Evolutionary conservation across 2,797 vertebrate species (phyloP), one percentile per base, ranked within the genome.

Genomic region (Enteromius unitaeniatus): DNA sequence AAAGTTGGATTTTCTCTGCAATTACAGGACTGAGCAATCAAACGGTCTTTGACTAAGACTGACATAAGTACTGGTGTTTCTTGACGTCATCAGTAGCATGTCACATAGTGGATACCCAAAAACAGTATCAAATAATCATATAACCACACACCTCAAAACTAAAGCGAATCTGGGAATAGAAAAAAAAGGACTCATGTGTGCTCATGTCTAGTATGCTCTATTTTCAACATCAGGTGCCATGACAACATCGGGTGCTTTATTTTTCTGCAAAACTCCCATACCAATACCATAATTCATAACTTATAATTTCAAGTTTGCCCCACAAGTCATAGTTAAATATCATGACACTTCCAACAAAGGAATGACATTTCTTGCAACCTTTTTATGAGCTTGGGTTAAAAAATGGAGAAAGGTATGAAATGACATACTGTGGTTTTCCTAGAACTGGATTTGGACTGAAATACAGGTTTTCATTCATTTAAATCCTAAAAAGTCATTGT

Each of bases 11-110:
- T 67, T 82, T 85, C 73, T 82, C 34, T 31, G 42, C 73, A 69
- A 51, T 78, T 78, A 78, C 23, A 67, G 6, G 49, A 11, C n/a
- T 0, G 47, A 79, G 51, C 45, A 83, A 86, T 85, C 80, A 81
- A 77, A 87, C 5, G 1, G 60, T 55, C 68, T 42, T 55, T 79
- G 49, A 81, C 58, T 7, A 34, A 40, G 65, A 19, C 64, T 53
- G 17, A 51, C 26, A 67, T 40, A 78, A 47, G 31, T 17, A 77
- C 58, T 40, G 47, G 14, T 42, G 37, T 58, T 31, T 72, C 19
- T 34, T 68, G 31, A 58, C 19, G 10, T 31, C 15, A 81, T 77
- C 69, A 42, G 11, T 15, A 53, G 40, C 15, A n/a, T 82, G 74
- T 82, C 26, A 60, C 26, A 65, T 34, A 15, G 14, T 31, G 58